Evolutionary conservation across 2,888 invertebrate genomes (phyloP).

Genomic region (Cephus rjabovi): DNA sequence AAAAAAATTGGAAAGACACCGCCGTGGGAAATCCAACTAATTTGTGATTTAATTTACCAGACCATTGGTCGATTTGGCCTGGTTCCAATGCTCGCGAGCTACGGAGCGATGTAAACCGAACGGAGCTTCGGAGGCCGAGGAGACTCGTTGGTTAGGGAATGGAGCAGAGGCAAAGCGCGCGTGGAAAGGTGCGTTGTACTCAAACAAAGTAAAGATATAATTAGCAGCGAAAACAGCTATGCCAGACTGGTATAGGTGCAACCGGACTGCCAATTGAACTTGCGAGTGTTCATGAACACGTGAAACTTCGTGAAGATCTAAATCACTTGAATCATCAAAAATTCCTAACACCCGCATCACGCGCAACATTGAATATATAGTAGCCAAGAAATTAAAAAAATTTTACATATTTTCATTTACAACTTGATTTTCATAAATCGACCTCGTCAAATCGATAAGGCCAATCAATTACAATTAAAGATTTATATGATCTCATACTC

Average conservation of each 20-base stretch:
- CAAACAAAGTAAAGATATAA: conserved; percentile 65
- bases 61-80: conserved; percentile 55
- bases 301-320: not conserved
- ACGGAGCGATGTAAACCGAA: conserved; percentile 32
- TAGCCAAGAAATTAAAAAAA: not conserved
- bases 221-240: conserved; percentile 38
- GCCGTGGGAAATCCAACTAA: conserved; percentile 41
- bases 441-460: too few species aligned
- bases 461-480: too few species aligned
- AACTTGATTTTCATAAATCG: not conserved
- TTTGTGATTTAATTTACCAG: conserved; percentile 52
- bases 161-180: conserved; percentile 45
- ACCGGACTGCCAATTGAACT: conserved; percentile 27
- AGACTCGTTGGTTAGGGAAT: conserved; percentile 30
- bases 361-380: not conserved
- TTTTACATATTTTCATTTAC: not conserved
- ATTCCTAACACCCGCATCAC: not conserved
- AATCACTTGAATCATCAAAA: not conserved
- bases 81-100: conserved; percentile 46
- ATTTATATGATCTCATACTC: not conserved
- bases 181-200: conserved; percentile 65
- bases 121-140: conserved; percentile 16
- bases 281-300: not conserved
- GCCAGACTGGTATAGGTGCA: not conserved
- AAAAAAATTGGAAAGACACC: conserved; percentile 1